Percentiles rank a stretch among this genome's conserved stretches.
Evolutionary conservation across 2,888 invertebrate genomes (phyloP).

Genomic region (Yponomeuta plumbellus): DNA sequence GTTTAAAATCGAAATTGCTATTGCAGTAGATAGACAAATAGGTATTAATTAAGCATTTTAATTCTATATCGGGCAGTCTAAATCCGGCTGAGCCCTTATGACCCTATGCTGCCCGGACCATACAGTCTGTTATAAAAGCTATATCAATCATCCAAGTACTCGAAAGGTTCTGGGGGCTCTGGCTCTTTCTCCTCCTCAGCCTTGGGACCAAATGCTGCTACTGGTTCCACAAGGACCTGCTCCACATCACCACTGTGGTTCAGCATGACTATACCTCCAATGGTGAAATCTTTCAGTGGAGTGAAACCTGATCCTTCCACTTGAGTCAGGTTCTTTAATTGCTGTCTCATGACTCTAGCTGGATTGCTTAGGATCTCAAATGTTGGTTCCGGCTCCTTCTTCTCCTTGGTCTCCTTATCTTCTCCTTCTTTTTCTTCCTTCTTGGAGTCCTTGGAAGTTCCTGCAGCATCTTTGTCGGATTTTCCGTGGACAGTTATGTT

Average conservation of each 20-base stretch:
- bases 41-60: background rate
- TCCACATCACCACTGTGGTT: constrained; percentile 88
- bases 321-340: constrained; percentile 85
- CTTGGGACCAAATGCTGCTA: constrained; percentile 92
- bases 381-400: constrained; percentile 93
- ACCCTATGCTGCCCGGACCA: constrained; percentile 27
- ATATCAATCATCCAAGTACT: constrained; percentile 90
- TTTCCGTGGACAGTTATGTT: constrained; percentile 70
- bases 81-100: constrained; percentile 27
- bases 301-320: constrained; percentile 88
- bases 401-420: constrained; percentile 61
- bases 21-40: background rate
- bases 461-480: constrained; percentile 49
- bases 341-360: constrained; percentile 94
- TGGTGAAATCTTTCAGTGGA: constrained; percentile 93
- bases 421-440: constrained; percentile 72
- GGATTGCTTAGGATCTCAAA: constrained; percentile 97
- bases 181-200: constrained; percentile 97
- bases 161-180: constrained; percentile 98
- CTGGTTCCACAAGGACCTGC: constrained; percentile 93
- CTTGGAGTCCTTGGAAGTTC: constrained; percentile 65
- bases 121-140: constrained; percentile 28
- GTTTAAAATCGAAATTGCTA: background rate
- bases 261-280: constrained; percentile 97
- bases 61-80: constrained; percentile 14